Evolutionary conservation across 2,113 vertebrate genomes (phyloP).

Genomic region (Chaenocephalus aceratus): DNA sequence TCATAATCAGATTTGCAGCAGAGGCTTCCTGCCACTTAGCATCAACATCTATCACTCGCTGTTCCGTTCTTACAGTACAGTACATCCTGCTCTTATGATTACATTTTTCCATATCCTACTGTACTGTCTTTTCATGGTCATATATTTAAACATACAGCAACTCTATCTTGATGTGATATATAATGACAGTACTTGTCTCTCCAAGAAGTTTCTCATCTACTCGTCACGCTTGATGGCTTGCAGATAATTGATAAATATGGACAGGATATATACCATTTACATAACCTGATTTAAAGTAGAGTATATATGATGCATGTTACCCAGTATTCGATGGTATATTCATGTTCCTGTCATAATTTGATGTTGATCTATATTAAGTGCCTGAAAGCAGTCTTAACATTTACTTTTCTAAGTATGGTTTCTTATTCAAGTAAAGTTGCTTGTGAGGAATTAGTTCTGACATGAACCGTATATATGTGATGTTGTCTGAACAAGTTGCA

Average conservation of each 20-base stretch:
- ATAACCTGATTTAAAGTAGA: constrained; percentile 9
- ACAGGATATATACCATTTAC: not conserved
- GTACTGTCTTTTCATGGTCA: constrained; percentile 8
- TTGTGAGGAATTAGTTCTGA: constrained; percentile 24
- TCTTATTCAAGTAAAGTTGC: not conserved
- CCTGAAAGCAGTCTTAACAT: not conserved
- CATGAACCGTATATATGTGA: constrained; percentile 43
- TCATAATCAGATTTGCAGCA: constrained; percentile 3
- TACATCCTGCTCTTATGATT: not conserved
- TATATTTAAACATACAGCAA: constrained; percentile 47
- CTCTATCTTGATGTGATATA: constrained; percentile 9
- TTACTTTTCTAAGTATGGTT: not conserved
- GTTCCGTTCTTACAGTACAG: not conserved
- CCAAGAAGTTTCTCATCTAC: too few relatives aligned
- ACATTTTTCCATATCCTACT: not conserved
- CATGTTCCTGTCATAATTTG: constrained; percentile 15
- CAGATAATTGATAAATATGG: constrained; percentile 13
- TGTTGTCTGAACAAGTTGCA: constrained; percentile 17
- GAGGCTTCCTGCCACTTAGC: not conserved
- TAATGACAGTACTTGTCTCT: constrained; percentile 31
- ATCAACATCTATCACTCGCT: constrained; percentile 15
- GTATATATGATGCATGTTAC: not conserved
- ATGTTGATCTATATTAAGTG: not conserved
- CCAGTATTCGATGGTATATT: not conserved
- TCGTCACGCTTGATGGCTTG: not conserved